Evolutionary conservation across 1,140 invertebrate species (phyloP), one percentile per base, ranked within the genome.

Genomic region (Macrocentrus cingulum): DNA sequence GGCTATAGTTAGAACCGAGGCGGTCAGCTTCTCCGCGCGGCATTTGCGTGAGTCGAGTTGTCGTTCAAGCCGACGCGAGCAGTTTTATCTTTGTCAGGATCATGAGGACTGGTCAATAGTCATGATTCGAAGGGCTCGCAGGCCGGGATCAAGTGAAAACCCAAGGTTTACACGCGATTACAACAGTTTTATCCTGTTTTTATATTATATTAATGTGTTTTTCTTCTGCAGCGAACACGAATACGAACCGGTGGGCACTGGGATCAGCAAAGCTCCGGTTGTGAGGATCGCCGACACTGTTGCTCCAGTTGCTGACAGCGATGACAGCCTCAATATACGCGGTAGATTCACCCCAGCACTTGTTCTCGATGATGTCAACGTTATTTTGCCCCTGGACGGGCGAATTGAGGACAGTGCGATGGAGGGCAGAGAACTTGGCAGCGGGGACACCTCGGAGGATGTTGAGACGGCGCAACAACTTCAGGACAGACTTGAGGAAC

Each of bases 241-340:
- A 75, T 94, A 93, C 81, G 91, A 93, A 81, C 89, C 90, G 60
- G 86, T 92, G 67, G 68, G 68, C 36, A 70, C 73, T 42, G 69
- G 76, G 70, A 78, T 63, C 56, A 69, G 54, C 36, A 59, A 50
- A 65, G 79, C 74, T 46, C 80, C 68, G 68, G 77, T 75, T 60
- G 78, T 77, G 67, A 63, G 75, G 66, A 71, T 81, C 71, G 70
- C 66, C 68, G 68, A 78, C 60, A 78, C 77, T 51, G 70, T 79
- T 59, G 67, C 70, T 60, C 76, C 75, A 63, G 76, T 77, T 62
- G 75, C 69, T 23, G 78, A 80, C 59, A 80, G 77, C 72, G 77
- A 79, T 66, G 78, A 80, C 51, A 80, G 78, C 68, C 71, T 77
- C 62, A 77, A 78, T 62, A 70, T 74, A 22, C 70, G 73, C 3